These are phyloP conservation scores for Ammodytes dubius DNA, from an alignment of 2,113 vertebrate species.

Conservation along the genomic window DNA sequence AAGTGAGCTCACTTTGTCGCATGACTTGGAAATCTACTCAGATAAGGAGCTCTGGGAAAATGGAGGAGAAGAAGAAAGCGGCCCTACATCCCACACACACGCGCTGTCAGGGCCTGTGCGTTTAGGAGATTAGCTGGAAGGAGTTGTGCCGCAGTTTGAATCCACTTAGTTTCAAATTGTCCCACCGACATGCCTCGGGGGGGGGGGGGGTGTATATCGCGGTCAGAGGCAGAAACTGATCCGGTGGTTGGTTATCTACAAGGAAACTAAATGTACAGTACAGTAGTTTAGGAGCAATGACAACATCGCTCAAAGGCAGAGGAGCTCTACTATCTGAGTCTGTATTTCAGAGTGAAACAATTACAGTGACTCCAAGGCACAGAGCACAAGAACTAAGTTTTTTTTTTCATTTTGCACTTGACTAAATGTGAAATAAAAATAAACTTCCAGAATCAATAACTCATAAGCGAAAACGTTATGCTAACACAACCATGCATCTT, in stretches of 20 bases:
- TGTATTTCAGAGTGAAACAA: constrained; percentile 30
- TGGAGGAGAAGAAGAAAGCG: constrained; percentile 25
- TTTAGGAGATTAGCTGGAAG: constrained; percentile 59
- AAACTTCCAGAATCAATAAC: no score
- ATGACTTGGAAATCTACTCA: constrained; percentile 42
- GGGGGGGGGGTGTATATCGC: constrained; percentile 1
- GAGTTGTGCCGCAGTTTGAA: constrained; percentile 53
- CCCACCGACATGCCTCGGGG: constrained; percentile 20
- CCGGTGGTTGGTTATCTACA: constrained; percentile 41
- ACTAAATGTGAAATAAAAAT: no score
- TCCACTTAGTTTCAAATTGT: constrained; percentile 62
- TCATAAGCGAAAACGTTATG: no score
- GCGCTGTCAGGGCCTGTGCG: constrained; percentile 46
- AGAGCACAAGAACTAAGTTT: no score
- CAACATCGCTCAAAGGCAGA: neutral
- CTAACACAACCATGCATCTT: no score
- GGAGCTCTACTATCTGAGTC: constrained; percentile 12
- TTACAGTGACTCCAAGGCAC: neutral
- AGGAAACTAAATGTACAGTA: constrained; percentile 3
- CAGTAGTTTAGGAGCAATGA: constrained; percentile 4
- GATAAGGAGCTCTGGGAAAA: constrained; percentile 54
- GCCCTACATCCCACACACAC: constrained; percentile 19
- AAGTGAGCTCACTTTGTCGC: constrained; percentile 22
- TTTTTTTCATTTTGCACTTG: no score
- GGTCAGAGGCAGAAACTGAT: constrained; percentile 39